Conservation (phyloP, 2,888 invertebrate genomes). For the Horisme vitalbata region DNA sequence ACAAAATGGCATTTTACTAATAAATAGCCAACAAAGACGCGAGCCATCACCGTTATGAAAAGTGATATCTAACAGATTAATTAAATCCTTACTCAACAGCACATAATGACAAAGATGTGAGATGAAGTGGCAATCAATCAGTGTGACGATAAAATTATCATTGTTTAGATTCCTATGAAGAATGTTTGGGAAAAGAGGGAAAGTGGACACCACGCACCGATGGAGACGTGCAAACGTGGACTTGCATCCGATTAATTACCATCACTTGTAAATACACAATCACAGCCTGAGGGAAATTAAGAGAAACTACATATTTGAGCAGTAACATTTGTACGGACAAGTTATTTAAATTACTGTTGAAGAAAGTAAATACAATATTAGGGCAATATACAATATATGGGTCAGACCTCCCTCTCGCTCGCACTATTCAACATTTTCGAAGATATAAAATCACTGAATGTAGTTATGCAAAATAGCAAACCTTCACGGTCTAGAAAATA, state of each 20-base stretch:
- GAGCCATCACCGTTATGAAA: slow-evolving; percentile 4
- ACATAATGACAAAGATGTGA: slow-evolving; percentile 10
- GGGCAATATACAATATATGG: no score
- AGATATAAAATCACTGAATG: no score
- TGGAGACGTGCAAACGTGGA: slow-evolving; percentile 41
- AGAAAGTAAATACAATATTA: no score
- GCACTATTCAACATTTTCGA: no score
- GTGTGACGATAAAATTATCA: slow-evolving; percentile 39
- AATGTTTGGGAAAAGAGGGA: slow-evolving; percentile 65
- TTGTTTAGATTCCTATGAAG: slow-evolving; percentile 38
- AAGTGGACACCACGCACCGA: slow-evolving; percentile 57
- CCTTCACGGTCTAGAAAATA: no score
- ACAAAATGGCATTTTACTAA: no score
- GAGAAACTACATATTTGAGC: slow-evolving; percentile 26
- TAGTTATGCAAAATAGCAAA: no score
- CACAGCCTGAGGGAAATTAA: slow-evolving; percentile 18
- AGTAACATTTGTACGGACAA: slow-evolving; percentile 5
- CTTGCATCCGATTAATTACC: slow-evolving; percentile 28
- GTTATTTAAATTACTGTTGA: slow-evolving; percentile 6
- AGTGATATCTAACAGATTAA: slow-evolving; percentile 13
- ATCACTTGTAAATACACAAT: slow-evolving; percentile 16
- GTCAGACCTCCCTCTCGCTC: no score
- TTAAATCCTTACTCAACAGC: slow-evolving; percentile 16
- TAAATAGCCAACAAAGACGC: no score
- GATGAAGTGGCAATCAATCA: slow-evolving; percentile 27